Base-by-base conservation (phyloP, 2,888 invertebrate genomes). In the Drosophila rubida region DNA sequence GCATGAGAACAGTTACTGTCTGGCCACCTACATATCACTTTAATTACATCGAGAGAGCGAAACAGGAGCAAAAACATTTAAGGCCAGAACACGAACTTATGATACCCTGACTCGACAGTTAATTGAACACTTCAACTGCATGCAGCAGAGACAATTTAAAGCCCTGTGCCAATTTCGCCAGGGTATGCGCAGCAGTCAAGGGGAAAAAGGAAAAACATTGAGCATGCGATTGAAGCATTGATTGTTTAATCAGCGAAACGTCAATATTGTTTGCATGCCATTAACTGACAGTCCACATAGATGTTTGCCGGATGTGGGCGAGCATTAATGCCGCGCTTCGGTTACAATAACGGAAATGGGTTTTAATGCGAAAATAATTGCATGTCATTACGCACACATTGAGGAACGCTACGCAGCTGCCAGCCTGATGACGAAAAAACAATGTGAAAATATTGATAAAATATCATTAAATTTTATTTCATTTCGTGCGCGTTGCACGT, bases 291-390 rank as follows among this genome's bases (percentile, higher is more conserved):
- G 72, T 37, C 39, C 42, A 55, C 71, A 78, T 83, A 84, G 85
- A 81, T 69, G 72, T 69, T 70, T 54, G 49, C 8, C 54, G 64
- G 58, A 55, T 76, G 78, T 61, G 60, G 48, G 45, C 22, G 62
- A 58, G 64, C 60, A 64, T 81, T 79, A 79, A 85, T 71, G 77
- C 63, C 54, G 69, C 59, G 69, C 67, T 69, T 67, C 79, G 69
- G 69, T 69, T 65, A 68, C 79, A 84, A 75, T 54, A 70, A 71
- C 65, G 87, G 75, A 86, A 75, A 88, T 78, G 80, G 67, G 72
- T 70, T 84, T 85, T 78, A 87, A 88, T 84, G 74, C 45, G 70
- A 75, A 88, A 71, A 85, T 85, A 88, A 85, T 85, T 88, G 85
- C 85, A 70, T 70, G 79, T 76, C 85, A 85, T 87, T 78, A 69